Conservation (phyloP, 2,888 invertebrate species). For the Pharmacophagus antenor region DNA sequence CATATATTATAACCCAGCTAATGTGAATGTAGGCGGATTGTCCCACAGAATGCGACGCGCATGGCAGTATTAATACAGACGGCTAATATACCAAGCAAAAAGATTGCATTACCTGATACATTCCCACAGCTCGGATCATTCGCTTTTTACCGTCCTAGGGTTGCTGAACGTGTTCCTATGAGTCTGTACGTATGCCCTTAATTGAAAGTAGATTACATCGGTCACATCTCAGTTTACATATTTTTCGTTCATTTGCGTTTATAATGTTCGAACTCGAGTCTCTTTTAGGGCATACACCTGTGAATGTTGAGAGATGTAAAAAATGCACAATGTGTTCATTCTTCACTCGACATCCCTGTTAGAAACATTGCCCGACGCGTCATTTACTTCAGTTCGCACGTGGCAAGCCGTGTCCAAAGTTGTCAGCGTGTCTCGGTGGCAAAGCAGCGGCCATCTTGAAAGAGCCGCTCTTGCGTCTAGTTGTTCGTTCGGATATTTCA, state of each 20-base stretch:
- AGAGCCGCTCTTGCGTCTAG: conserved; percentile 56
- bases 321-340: too few species aligned
- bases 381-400: conserved; percentile 51
- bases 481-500: conserved; percentile 33
- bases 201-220: conserved; percentile 39
- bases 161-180: conserved; percentile 34
- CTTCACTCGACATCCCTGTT: conserved; percentile 32
- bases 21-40: conserved; percentile 23
- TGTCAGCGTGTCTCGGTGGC: conserved; percentile 54
- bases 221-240: conserved; percentile 35
- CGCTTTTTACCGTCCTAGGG: conserved; percentile 53
- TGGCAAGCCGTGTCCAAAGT: conserved; percentile 54
- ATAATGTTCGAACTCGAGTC: conserved; percentile 6
- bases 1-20: conserved; percentile 14
- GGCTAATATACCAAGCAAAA: conserved; percentile 60
- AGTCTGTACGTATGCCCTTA: conserved; percentile 33
- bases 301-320: too few species aligned
- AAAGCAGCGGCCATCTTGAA: conserved; percentile 65
- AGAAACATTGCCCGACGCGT: conserved; percentile 30
- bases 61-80: conserved; percentile 35
- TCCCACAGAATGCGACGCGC: conserved; percentile 28
- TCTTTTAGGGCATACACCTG: too few species aligned
- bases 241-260: conserved; percentile 19
- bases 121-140: conserved; percentile 62
- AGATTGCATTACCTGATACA: conserved; percentile 63